phyloP scores from a whole-genome alignment of 2,888 invertebrate species.

The Hydraecia micacea region DNA sequence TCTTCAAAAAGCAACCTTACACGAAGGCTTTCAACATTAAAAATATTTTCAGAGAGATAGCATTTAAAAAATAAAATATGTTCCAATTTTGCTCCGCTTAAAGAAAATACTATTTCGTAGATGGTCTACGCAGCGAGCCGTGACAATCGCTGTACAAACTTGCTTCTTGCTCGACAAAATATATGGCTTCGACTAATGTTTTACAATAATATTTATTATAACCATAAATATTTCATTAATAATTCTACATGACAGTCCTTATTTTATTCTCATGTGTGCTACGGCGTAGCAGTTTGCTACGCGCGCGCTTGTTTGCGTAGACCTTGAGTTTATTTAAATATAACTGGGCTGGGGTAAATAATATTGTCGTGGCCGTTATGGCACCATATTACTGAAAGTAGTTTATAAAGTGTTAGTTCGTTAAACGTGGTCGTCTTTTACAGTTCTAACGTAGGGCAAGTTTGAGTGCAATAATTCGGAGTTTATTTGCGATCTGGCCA shows the following conservation, averaged over 20 bases:
- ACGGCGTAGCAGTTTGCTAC: constrained; percentile 67
- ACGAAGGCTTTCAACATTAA: constrained; percentile 29
- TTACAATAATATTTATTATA: constrained; percentile 68
- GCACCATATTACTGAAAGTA: constrained; percentile 30
- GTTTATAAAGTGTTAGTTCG: constrained; percentile 51
- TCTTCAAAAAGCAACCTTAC: constrained; percentile 3
- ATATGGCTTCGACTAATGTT: constrained; percentile 67
- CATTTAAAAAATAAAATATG: constrained; percentile 60
- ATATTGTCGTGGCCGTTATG: constrained; percentile 2
- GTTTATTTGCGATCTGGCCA: constrained; percentile 87
- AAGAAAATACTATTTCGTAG: constrained; percentile 71
- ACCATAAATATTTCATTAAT: constrained; percentile 64
- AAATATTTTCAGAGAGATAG: constrained; percentile 37
- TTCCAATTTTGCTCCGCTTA: constrained; percentile 55
- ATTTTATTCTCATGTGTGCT: constrained; percentile 56
- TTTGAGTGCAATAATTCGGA: constrained; percentile 85
- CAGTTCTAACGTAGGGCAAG: constrained; percentile 74
- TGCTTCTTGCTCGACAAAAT: constrained; percentile 65
- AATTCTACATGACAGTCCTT: constrained; percentile 42
- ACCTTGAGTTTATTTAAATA: constrained; percentile 45
- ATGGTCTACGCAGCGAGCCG: constrained; percentile 70
- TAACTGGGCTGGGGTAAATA: constrained; percentile 38
- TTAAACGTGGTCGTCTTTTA: constrained; percentile 71
- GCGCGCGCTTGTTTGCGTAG: constrained; percentile 40
- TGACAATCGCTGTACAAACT: constrained; percentile 71